Percentiles rank a stretch among this genome's conserved stretches.
phyloP scores from a whole-genome alignment of 2,113 vertebrate genomes.

The Phrynosoma blainvillii region DNA sequence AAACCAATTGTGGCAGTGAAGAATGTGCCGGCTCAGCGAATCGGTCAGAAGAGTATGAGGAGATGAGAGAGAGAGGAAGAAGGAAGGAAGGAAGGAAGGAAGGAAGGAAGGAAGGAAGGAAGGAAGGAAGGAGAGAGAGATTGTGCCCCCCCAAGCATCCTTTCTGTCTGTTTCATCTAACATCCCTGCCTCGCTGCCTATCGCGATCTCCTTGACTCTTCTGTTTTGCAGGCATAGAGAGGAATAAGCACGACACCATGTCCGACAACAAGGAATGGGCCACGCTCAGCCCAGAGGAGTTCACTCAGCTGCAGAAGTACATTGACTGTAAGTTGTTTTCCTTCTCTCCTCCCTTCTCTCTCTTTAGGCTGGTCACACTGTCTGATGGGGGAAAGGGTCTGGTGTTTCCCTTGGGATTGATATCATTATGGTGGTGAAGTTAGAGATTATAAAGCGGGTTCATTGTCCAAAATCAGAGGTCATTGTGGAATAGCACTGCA shows the following conservation, averaged over 20 bases:
- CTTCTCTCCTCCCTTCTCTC: background rate
- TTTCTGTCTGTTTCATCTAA: background rate
- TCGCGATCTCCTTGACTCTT: constrained; percentile 8
- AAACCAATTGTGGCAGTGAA: constrained; percentile 30
- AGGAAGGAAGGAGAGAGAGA: background rate
- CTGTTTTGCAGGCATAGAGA: constrained; percentile 39
- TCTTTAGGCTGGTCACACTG: background rate
- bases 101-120: too few relatives aligned
- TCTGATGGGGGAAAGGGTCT: background rate
- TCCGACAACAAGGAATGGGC: constrained; percentile 75
- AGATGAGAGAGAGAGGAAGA: background rate
- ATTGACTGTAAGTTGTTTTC: constrained; percentile 88
- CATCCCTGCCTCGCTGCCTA: background rate
- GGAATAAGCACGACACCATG: constrained; percentile 40
- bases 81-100: too few relatives aligned
- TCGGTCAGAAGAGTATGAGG: constrained; percentile 11
- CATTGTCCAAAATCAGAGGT: background rate
- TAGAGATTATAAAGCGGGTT: background rate
- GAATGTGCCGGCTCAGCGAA: constrained; percentile 42
- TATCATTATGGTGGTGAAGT: background rate
- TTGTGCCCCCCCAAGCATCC: background rate
- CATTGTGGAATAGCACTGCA: background rate
- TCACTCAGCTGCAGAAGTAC: constrained; percentile 93
- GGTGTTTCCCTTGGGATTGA: background rate
- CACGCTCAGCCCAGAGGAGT: constrained; percentile 86